These are phyloP conservation scores for Cantharis rufa DNA, from an alignment of 2,888 invertebrate species.

Conservation along the genomic window DNA sequence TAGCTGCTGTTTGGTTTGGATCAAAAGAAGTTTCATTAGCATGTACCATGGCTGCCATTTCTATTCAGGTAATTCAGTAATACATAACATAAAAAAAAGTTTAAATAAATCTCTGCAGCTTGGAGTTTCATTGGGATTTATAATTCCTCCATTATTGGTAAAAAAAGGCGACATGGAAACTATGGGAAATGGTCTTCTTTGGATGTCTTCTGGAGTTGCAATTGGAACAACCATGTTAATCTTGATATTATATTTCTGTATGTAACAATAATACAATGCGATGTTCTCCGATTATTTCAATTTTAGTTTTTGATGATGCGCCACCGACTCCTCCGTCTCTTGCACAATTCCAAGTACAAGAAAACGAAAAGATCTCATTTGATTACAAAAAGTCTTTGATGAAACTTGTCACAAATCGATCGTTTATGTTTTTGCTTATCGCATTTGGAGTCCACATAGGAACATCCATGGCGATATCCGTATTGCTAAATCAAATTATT, in stretches of 20 bases:
- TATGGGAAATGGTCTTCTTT: neutral
- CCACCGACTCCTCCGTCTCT: neutral
- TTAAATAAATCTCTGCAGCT: neutral
- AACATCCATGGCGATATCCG: neutral
- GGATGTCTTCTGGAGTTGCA: neutral
- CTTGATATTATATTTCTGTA: neutral
- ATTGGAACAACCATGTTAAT: neutral
- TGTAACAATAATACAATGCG: too few species aligned
- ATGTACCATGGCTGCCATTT: neutral
- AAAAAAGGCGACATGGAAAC: neutral
- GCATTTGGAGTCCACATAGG: neutral
- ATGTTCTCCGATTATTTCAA: neutral
- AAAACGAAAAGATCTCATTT: neutral
- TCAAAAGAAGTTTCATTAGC: neutral
- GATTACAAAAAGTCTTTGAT: neutral
- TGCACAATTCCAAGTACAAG: neutral
- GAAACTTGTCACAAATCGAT: neutral
- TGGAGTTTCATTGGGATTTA: neutral
- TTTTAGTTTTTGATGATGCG: neutral
- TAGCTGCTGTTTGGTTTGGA: neutral
- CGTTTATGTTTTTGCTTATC: neutral
- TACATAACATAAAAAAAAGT: neutral
- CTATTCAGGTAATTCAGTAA: neutral
- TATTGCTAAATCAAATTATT: neutral
- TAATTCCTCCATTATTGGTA: neutral